Conservation (phyloP, 2,113 vertebrate genomes). For the Stictonetta naevosa region DNA sequence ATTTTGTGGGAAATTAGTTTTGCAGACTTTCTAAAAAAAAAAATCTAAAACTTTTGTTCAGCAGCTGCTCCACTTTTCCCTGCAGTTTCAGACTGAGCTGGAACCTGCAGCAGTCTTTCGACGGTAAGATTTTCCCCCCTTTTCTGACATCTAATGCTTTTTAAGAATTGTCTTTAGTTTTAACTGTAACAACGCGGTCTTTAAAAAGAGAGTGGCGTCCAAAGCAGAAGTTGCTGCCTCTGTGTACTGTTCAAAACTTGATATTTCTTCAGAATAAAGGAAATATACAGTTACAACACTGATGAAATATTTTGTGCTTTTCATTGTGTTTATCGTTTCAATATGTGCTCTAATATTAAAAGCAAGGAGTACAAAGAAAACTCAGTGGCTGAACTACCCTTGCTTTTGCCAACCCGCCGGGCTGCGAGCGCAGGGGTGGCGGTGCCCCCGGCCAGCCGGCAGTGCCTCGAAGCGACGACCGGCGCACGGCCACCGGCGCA, state of each 20-base stretch:
- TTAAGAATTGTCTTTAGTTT: conserved; percentile 38
- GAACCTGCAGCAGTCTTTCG: conserved; percentile 72
- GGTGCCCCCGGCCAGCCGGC: not conserved
- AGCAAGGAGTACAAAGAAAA: conserved; percentile 62
- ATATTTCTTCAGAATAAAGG: conserved; percentile 68
- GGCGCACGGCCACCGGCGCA: not conserved
- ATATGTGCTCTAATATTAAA: conserved; percentile 79
- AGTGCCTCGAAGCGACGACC: not conserved
- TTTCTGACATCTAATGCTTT: conserved; percentile 69
- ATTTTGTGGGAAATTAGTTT: conserved; percentile 87
- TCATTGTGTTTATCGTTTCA: conserved; percentile 81
- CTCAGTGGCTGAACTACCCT: not conserved
- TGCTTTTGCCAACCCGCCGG: not conserved
- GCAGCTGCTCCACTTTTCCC: conserved; percentile 76
- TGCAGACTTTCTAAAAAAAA: conserved; percentile 81
- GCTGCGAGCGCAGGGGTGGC: not conserved
- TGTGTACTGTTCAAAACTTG: conserved; percentile 55
- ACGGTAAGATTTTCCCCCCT: conserved; percentile 78
- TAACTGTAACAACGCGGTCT: conserved; percentile 36
- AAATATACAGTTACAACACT: conserved; percentile 67
- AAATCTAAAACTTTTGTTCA: conserved; percentile 79
- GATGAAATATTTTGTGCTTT: conserved; percentile 74
- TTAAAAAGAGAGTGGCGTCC: conserved; percentile 32
- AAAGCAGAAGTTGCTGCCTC: conserved; percentile 50
- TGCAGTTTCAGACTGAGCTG: conserved; percentile 78